Evolutionary conservation across 2,797 vertebrate genomes (phyloP), one percentile per base, ranked within the genome.

Genomic region (Argentina silus): DNA sequence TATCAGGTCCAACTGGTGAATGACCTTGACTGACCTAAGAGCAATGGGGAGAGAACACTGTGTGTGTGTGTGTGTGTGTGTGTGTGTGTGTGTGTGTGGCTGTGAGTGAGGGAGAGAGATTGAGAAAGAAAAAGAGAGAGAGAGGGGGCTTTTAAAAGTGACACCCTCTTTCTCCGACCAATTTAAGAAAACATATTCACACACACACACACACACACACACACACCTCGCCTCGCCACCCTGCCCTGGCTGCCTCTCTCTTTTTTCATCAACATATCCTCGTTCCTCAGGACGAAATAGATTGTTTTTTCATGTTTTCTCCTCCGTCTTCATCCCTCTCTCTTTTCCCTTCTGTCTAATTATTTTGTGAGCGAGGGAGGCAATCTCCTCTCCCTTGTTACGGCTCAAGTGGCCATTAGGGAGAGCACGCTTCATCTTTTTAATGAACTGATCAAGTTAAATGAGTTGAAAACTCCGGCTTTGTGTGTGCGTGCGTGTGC

Each of bases 361-460:
- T 89, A 91, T 90, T 89, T 89, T 86, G 82, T 75, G 70, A 85
- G 81, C 71, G 44, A 83, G 83, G 81, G 86, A 91, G 79, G 84
- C 85, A 84, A 89, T 92, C 87, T 91, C 80, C 88, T 84, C 84
- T 85, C 81, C 81, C 88, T 88, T 89, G 91, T 88, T 91, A 86
- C 85, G 80, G 88, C 83, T 92, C 85, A 89, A 89, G 83, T 90
- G 87, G 84, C 87, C 88, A 88, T 92, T 89, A 91, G 86, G 83
- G 83, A 79, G 74, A 88, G 87, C 17, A 76, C 56, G 78, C 85
- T 91, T 88, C 85, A 83, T 92, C 88, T 91, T 86, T 91, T 82
- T 91, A 93, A 93, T 90, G 88, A 92, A 93, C 86, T 86, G 86
- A 92, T 91, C 85, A 87, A 78, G 77, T 85, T 84, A 86, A 91